These are phyloP conservation scores for Zenarchopterus dispar DNA, from an alignment of 2,797 vertebrate genomes.

Conservation along the genomic window DNA sequence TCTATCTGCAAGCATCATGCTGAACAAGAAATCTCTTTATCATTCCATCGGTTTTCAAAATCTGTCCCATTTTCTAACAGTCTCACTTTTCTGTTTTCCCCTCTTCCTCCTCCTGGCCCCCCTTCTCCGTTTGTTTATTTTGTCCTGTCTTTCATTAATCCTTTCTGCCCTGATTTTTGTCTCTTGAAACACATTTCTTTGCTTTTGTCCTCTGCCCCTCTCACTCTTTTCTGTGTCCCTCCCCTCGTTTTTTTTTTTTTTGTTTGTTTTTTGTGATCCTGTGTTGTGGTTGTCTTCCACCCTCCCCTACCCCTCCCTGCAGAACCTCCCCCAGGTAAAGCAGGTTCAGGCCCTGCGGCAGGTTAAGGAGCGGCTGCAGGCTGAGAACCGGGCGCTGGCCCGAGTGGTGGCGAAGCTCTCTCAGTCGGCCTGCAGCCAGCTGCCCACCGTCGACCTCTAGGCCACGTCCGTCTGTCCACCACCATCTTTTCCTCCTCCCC, in stretches of 20 bases:
- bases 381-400: constrained; percentile 97
- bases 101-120: constrained; percentile 48
- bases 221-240: constrained; percentile 23
- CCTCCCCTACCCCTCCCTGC: constrained; percentile 63
- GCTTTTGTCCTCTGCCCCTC: constrained; percentile 21
- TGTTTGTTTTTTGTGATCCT: constrained; percentile 33
- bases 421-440: constrained; percentile 89
- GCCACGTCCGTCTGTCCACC: constrained; percentile 73
- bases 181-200: constrained; percentile 17
- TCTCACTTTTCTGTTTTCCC: constrained; percentile 66
- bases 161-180: constrained; percentile 45
- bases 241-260: constrained; percentile 6
- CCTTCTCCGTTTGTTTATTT: constrained; percentile 51
- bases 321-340: constrained; percentile 97
- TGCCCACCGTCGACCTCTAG: constrained; percentile 89
- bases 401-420: constrained; percentile 95
- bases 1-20: constrained; percentile 44
- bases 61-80: constrained; percentile 75
- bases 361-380: constrained; percentile 95
- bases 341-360: constrained; percentile 94
- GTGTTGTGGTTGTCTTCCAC: constrained; percentile 81
- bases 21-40: constrained; percentile 35
- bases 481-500: constrained; percentile 12
- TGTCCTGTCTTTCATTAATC: constrained; percentile 55
- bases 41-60: constrained; percentile 55